Percentiles rank a stretch among this genome's conserved stretches.
These are phyloP conservation scores for Emys orbicularis DNA, from an alignment of 2,797 vertebrate species.

Conservation along the genomic window DNA sequence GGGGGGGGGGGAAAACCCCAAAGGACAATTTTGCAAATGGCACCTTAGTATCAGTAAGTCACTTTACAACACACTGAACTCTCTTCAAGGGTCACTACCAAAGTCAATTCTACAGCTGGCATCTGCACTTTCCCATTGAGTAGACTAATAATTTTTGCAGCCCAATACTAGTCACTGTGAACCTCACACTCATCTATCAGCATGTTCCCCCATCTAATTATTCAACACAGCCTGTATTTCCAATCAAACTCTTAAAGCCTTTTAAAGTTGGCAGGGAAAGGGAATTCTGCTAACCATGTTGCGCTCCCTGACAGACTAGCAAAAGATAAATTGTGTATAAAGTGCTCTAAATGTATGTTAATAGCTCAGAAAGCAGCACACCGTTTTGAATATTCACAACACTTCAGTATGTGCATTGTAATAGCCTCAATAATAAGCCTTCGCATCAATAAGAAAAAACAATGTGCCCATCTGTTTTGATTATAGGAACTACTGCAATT, in stretches of 20 bases:
- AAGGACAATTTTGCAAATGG: background rate
- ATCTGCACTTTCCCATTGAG: background rate
- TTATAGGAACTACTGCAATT: conserved; percentile 12
- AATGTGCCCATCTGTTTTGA: conserved; percentile 48
- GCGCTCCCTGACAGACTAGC: background rate
- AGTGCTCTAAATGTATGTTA: conserved; percentile 26
- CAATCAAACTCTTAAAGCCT: conserved; percentile 3
- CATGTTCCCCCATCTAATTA: background rate
- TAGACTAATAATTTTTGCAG: background rate
- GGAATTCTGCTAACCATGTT: conserved; percentile 20
- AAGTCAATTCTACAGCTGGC: conserved; percentile 32
- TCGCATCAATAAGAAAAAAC: conserved; percentile 31
- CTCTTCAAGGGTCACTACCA: conserved; percentile 29
- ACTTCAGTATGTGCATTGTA: conserved; percentile 19
- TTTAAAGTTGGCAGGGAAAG: background rate
- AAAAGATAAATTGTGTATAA: background rate
- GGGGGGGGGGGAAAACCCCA: background rate
- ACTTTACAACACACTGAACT: background rate
- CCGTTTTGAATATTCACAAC: background rate
- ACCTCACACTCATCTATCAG: conserved; percentile 2
- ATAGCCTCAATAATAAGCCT: conserved; percentile 38
- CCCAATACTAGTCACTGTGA: background rate
- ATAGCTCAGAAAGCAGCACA: background rate
- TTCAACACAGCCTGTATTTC: background rate
- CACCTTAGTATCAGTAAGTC: conserved; percentile 35